Conservation (phyloP, 2,113 vertebrate genomes). For the Loxodonta africana region DNA sequence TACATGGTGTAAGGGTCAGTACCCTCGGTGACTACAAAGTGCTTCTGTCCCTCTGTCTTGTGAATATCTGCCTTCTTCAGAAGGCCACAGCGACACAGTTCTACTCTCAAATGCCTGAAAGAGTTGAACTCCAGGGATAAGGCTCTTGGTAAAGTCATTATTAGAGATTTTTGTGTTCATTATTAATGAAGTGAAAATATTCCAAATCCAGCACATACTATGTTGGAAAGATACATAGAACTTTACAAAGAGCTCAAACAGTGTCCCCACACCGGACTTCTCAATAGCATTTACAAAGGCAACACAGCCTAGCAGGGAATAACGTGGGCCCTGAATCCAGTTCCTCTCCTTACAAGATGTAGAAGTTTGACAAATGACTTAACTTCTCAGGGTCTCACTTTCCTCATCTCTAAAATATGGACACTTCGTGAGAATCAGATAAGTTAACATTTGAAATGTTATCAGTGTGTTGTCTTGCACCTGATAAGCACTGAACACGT, state of each 20-base stretch:
- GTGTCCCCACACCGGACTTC: background rate
- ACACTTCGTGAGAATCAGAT: background rate
- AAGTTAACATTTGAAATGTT: background rate
- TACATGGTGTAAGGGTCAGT: background rate
- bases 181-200: slow-evolving; percentile 50
- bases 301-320: too few species aligned
- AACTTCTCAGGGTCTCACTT: background rate
- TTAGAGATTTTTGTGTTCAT: background rate
- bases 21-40: background rate
- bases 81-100: background rate
- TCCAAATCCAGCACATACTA: background rate
- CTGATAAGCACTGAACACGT: background rate
- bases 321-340: background rate
- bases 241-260: background rate
- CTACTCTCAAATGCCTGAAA: background rate
- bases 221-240: background rate
- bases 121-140: background rate
- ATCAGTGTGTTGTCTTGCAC: background rate
- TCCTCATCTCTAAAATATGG: background rate
- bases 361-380: background rate
- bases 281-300: background rate
- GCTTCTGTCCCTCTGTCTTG: background rate
- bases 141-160: background rate
- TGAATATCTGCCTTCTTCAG: background rate
- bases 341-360: background rate